A percentile compares a stretch with the other conserved stretches of the same genome.
phyloP scores from a whole-genome alignment of 2,797 vertebrate species.

The Chloroceryle inda region DNA sequence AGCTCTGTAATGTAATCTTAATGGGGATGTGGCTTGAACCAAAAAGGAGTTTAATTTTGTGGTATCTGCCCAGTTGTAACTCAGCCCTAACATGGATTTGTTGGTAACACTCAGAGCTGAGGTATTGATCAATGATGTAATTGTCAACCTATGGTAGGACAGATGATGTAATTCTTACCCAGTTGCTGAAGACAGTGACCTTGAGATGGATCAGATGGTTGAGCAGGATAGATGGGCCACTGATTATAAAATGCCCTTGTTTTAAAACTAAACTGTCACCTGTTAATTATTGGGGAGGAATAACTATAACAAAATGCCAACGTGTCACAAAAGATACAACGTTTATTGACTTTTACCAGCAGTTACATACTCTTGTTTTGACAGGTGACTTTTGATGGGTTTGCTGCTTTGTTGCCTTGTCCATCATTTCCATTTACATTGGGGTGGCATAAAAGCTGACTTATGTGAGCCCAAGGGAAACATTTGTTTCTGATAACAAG shows the following conservation, averaged over 20 bases:
- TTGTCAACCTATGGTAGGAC: conserved; percentile 80
- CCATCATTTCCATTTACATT: background rate
- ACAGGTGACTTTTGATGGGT: conserved; percentile 3
- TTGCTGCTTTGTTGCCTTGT: conserved; percentile 30
- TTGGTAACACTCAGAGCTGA: conserved; percentile 76
- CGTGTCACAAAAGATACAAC: background rate
- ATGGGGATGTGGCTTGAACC: conserved; percentile 39
- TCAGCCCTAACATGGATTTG: conserved; percentile 77
- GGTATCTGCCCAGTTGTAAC: conserved; percentile 57
- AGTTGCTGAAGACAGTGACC: conserved; percentile 75
- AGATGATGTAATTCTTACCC: conserved; percentile 87
- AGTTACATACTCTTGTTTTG: conserved; percentile 7
- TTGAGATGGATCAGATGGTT: conserved; percentile 74
- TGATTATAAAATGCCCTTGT: conserved; percentile 52
- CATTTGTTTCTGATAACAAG: background rate
- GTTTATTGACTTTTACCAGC: conserved; percentile 9
- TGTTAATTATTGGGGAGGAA: conserved; percentile 44
- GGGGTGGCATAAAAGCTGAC: background rate
- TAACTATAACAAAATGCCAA: background rate
- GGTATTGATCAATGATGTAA: conserved; percentile 86
- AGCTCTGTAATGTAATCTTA: background rate
- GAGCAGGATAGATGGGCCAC: conserved; percentile 50
- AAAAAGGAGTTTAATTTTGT: conserved; percentile 56
- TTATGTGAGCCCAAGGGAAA: background rate
- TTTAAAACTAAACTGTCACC: conserved; percentile 46